Conservation (phyloP, 2,797 vertebrate genomes). For the Lagothrix lagotricha region DNA sequence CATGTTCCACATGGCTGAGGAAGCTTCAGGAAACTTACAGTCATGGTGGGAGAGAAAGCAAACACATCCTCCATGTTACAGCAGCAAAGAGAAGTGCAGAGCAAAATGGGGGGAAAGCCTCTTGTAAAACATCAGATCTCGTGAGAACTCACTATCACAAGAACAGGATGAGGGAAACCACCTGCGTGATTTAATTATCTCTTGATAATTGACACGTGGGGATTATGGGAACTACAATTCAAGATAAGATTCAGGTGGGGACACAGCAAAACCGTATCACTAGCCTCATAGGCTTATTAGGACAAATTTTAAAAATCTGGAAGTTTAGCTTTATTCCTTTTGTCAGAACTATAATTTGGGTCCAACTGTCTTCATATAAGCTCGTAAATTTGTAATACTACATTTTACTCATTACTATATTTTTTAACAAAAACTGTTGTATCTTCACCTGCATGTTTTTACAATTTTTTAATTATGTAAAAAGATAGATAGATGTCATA, state of each 20-base stretch:
- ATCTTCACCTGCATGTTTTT: neutral
- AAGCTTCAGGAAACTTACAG: neutral
- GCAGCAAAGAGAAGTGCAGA: neutral
- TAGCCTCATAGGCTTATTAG: neutral
- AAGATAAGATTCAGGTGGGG: neutral
- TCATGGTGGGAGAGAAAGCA: neutral
- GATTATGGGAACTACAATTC: neutral
- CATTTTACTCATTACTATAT: neutral
- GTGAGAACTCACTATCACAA: neutral
- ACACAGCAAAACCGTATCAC: neutral
- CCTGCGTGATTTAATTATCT: neutral
- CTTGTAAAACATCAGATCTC: neutral
- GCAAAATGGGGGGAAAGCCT: neutral
- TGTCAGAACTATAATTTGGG: neutral
- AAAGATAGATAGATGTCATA: neutral
- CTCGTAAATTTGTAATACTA: neutral
- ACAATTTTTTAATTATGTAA: neutral
- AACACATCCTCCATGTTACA: rapidly evolving
- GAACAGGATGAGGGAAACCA: neutral
- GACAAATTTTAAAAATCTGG: neutral
- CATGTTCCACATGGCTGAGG: neutral
- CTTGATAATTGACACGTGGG: neutral
- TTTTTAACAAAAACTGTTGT: neutral
- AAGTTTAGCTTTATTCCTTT: neutral
- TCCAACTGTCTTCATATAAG: neutral